Evolutionary conservation across 2,113 vertebrate species (phyloP).

Genomic region (Formicarius rufipectus): DNA sequence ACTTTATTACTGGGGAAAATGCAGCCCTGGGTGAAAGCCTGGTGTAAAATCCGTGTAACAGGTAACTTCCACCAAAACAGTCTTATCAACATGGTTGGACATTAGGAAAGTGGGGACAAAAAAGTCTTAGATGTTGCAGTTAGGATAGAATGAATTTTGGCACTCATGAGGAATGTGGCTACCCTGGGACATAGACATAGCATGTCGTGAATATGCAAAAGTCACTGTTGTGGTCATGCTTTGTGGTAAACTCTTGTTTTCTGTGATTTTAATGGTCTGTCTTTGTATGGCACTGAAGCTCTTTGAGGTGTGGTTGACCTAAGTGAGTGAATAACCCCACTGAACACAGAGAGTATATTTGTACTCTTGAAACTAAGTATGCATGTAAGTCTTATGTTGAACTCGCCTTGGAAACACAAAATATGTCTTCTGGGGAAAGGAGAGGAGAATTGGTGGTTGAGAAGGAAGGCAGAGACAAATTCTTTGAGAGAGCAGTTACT

Average conservation of each 20-base stretch:
- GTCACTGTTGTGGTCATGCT: accelerated
- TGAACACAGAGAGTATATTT: neutral
- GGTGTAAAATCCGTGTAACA: neutral
- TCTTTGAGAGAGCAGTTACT: neutral
- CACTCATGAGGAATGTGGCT: neutral
- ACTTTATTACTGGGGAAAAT: neutral
- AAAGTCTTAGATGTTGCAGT: neutral
- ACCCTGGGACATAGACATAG: accelerated
- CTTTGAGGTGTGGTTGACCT: neutral
- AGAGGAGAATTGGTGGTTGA: neutral
- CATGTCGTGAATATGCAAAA: neutral
- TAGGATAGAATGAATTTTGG: neutral
- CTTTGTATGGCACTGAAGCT: neutral
- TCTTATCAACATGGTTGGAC: accelerated
- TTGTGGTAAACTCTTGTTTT: neutral
- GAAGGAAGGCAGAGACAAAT: neutral
- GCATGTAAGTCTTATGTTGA: neutral
- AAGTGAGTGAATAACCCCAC: neutral
- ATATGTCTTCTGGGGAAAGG: neutral
- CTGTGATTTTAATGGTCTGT: neutral
- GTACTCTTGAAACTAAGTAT: accelerated
- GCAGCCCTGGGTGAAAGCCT: neutral
- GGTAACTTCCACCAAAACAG: neutral
- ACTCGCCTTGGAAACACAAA: neutral
- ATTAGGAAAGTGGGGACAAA: neutral